A percentile compares a stretch with the other conserved stretches of the same genome.
Evolutionary conservation across 2,113 vertebrate species (phyloP).

Genomic region (Brienomyrus brachyistius): DNA sequence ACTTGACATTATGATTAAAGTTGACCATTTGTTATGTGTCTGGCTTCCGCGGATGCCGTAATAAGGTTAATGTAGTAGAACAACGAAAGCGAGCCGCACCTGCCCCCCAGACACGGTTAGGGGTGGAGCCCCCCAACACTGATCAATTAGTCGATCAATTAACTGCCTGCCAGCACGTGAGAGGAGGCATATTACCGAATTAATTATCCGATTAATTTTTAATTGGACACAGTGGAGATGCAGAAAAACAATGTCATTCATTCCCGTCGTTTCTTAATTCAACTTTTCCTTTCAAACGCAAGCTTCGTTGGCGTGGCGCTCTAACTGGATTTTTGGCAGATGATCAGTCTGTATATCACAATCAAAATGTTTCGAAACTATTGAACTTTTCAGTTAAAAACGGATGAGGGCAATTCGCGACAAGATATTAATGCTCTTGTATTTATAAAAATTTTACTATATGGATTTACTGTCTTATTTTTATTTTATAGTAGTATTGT

Average conservation of each 20-base stretch:
- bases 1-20: constrained; percentile 92
- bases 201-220: constrained; percentile 68
- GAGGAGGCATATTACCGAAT: constrained; percentile 57
- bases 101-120: constrained; percentile 68
- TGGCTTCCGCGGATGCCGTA: constrained; percentile 72
- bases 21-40: constrained; percentile 93
- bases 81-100: constrained; percentile 71
- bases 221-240: constrained; percentile 57
- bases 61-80: constrained; percentile 87
- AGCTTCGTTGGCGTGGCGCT: background rate
- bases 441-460: background rate
- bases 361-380: background rate
- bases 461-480: background rate
- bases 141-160: constrained; percentile 73
- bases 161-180: constrained; percentile 50
- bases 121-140: constrained; percentile 49
- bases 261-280: background rate
- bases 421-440: background rate
- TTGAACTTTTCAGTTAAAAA: background rate
- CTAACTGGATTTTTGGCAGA: background rate
- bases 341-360: background rate
- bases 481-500: background rate
- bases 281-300: background rate
- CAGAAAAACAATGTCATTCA: constrained; percentile 12
- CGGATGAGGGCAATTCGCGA: background rate